These are phyloP conservation scores for Dipodomys stephensi DNA, from an alignment of 2,113 vertebrate genomes.

Conservation along the genomic window DNA sequence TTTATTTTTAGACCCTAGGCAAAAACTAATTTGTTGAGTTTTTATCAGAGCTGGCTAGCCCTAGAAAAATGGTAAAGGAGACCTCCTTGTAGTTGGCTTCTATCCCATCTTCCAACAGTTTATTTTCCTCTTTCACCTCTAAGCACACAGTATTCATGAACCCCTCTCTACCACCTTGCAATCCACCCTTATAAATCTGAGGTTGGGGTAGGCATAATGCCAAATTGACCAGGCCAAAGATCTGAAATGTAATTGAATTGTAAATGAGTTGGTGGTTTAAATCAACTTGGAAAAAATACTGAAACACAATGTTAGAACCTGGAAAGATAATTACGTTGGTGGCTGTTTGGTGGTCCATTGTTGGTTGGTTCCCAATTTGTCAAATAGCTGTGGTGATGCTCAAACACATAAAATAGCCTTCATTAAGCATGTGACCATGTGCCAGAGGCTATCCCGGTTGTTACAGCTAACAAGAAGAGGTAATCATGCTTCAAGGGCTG, in stretches of 20 bases:
- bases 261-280: not conserved
- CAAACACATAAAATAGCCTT: not conserved
- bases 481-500: not conserved
- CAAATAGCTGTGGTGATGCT: not conserved
- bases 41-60: not conserved
- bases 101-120: not conserved
- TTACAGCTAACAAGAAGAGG: not conserved
- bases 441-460: not conserved
- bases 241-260: not conserved
- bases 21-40: slow-evolving; percentile 10
- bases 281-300: slow-evolving; percentile 17
- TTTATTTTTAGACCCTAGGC: slow-evolving; percentile 24
- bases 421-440: not conserved
- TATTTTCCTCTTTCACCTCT: not conserved
- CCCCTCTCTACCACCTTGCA: not conserved
- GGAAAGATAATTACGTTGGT: not conserved
- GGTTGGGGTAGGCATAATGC: not conserved
- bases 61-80: not conserved
- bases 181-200: not conserved
- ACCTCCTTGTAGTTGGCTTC: not conserved
- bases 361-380: not conserved
- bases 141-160: not conserved
- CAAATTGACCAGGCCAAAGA: not conserved
- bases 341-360: not conserved
- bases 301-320: not conserved